phyloP scores from a whole-genome alignment of 1,140 invertebrate genomes.

The Thrips palmi region DNA sequence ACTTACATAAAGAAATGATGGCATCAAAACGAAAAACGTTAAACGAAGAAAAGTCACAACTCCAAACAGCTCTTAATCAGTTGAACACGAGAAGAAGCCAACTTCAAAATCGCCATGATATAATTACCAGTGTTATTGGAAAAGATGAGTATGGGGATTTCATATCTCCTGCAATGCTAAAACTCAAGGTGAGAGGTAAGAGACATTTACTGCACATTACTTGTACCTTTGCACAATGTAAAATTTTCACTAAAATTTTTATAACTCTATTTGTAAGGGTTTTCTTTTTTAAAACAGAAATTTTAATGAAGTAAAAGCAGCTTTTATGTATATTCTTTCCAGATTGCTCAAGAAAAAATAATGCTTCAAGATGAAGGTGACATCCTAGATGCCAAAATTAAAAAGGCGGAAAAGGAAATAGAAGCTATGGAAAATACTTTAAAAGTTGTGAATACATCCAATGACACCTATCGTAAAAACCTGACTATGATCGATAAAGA shows the following conservation, averaged over 20 bases:
- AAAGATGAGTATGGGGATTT: neutral
- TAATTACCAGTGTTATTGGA: too few species aligned
- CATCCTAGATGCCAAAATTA: conserved; percentile 40
- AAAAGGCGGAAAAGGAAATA: conserved; percentile 47
- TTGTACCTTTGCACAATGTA: conserved; percentile 23
- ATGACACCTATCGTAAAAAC: conserved; percentile 21
- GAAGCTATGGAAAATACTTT: conserved; percentile 54
- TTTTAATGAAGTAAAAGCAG: neutral
- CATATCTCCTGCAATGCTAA: neutral
- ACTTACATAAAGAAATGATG: conserved; percentile 35
- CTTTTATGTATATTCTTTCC: conserved; percentile 8
- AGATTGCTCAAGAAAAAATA: conserved; percentile 41
- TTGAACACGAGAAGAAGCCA: conserved; percentile 36
- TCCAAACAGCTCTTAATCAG: conserved; percentile 32
- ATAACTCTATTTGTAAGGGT: neutral
- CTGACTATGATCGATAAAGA: conserved; percentile 15
- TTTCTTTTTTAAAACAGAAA: neutral
- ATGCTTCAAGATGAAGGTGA: conserved; percentile 43
- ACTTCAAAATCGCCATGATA: conserved; percentile 28
- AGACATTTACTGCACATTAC: neutral
- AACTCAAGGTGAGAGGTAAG: too few species aligned
- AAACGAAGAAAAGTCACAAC: conserved; percentile 32
- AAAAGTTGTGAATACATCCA: conserved; percentile 42
- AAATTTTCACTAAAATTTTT: conserved; percentile 32
- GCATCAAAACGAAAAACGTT: conserved; percentile 32